Conservation (phyloP, 1,140 invertebrate species). For the Drosophila sechellia region DNA sequence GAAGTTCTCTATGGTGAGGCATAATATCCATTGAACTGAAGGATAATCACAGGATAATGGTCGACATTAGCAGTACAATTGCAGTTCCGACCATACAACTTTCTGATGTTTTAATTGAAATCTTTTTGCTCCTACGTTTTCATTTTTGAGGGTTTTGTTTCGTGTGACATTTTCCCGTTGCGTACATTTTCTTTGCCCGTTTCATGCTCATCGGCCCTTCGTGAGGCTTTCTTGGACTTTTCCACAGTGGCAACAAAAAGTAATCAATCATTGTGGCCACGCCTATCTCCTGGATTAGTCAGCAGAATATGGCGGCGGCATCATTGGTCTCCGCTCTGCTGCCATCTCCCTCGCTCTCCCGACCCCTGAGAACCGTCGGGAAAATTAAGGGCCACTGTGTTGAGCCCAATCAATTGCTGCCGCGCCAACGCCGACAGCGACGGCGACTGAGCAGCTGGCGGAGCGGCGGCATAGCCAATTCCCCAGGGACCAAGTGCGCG, state of each 20-base stretch:
- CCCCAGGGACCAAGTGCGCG: slow-evolving; percentile 51
- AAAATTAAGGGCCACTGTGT: slow-evolving; percentile 55
- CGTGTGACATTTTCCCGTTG: slow-evolving; percentile 64
- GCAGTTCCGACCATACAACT: slow-evolving; percentile 25
- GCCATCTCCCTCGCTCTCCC: slow-evolving; percentile 34
- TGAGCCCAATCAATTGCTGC: slow-evolving; percentile 81
- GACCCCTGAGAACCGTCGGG: slow-evolving; percentile 19
- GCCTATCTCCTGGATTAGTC: slow-evolving; percentile 84
- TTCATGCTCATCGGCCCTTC: slow-evolving; percentile 31
- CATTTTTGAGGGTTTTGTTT: slow-evolving; percentile 38
- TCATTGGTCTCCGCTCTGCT: slow-evolving; percentile 72
- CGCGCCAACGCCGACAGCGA: slow-evolving; percentile 51
- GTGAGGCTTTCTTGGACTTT: slow-evolving; percentile 77
- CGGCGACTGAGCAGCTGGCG: slow-evolving; percentile 46
- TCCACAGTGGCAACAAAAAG: slow-evolving; percentile 75
- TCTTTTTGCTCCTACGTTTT: neutral
- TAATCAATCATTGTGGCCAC: slow-evolving; percentile 84
- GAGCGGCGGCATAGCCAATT: slow-evolving; percentile 29
- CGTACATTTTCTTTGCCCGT: slow-evolving; percentile 40
- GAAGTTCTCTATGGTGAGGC: neutral
- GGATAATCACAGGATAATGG: slow-evolving; percentile 81
- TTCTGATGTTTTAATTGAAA: slow-evolving; percentile 80
- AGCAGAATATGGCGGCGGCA: slow-evolving; percentile 81
- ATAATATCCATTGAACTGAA: slow-evolving; percentile 3
- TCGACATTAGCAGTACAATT: slow-evolving; percentile 67